A percentile compares a stretch with the other conserved stretches of the same genome.
Conservation (phyloP, 2,888 invertebrate species). For the Harpagoxenus sublaevis region DNA sequence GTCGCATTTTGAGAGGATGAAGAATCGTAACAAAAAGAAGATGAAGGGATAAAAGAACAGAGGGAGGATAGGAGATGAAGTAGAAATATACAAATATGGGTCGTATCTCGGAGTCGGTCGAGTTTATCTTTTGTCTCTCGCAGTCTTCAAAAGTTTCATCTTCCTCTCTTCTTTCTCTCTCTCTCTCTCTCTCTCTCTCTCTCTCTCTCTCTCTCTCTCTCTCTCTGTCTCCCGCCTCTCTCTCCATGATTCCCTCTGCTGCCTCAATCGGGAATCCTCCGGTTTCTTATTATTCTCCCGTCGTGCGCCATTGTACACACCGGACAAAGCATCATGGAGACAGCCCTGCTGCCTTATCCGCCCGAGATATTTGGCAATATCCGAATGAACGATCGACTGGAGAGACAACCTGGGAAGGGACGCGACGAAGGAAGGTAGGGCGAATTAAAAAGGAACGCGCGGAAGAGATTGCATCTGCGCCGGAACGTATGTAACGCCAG, state of each 20-base stretch:
- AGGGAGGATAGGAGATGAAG: constrained; percentile 39
- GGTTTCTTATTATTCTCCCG: constrained; percentile 80
- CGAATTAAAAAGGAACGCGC: constrained; percentile 67
- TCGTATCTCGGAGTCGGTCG: constrained; percentile 78
- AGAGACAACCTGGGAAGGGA: constrained; percentile 64
- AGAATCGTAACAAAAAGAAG: not conserved
- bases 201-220: not conserved
- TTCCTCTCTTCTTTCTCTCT: constrained; percentile 2
- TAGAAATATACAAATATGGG: constrained; percentile 81
- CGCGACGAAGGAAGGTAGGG: constrained; percentile 57
- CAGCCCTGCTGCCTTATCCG: constrained; percentile 73
- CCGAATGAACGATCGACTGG: constrained; percentile 78
- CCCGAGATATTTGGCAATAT: constrained; percentile 80
- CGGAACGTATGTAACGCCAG: constrained; percentile 10
- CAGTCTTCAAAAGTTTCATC: constrained; percentile 26
- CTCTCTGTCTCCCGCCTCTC: constrained; percentile 33
- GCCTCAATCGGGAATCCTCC: constrained; percentile 80
- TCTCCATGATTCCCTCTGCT: constrained; percentile 61
- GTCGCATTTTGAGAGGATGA: not conserved
- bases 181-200: too few species aligned
- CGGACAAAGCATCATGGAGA: constrained; percentile 78
- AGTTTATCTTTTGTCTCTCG: constrained; percentile 82
- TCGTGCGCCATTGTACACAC: constrained; percentile 76
- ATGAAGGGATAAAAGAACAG: constrained; percentile 25
- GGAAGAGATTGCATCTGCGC: constrained; percentile 50